Evolutionary conservation across 2,888 invertebrate genomes (phyloP), one percentile per base, ranked within the genome.

Genomic region (Bedellia somnulentella): DNA sequence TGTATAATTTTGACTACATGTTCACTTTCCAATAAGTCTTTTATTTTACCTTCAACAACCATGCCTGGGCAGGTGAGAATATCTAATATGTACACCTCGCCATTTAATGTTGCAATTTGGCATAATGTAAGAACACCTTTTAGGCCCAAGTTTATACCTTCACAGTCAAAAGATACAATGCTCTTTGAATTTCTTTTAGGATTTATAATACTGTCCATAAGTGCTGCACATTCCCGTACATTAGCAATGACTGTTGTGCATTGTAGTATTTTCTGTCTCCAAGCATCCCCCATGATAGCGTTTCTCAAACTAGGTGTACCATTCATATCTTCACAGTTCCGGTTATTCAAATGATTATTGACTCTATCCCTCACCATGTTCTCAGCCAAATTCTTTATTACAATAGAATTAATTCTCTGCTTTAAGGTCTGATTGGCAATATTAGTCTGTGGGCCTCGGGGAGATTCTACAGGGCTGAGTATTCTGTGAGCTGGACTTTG

Each of bases 111-210:
- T 9, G 90, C 93, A 43, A 92, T 83, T 57, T 91, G 90, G 53
- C 94, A 82, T 29, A 95, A 66, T 2, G 94, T 93, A 36, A 95
- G 75, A 44, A 90, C 88, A 11, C 94, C 94, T 55, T 91, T 92
- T 2, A 86, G 76, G 13, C 95, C 95, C 36, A 95, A 77, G 63
- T 93, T 94, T 31, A 95, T 89, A 10, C 95, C 93, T 70, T 96
- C 95, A 46, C 93, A 93, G 56, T 95, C 95, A 48, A 95, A 83
- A 0, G 92, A 90, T 13, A 95, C 79, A 34, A 86, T 83, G 31
- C 81, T 80, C 43, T 79, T 79, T 31, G 67, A 50, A 36, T 68
- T 68, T 30, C 71, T 63, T 47, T 68, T 76, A 33, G 79, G 77
- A 41, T 80, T 78, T 54, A 87, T 79, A 38, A 89, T 83, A 35